Base-by-base conservation (phyloP, 2,888 invertebrate genomes). In the Dryadula phaetusa region DNA sequence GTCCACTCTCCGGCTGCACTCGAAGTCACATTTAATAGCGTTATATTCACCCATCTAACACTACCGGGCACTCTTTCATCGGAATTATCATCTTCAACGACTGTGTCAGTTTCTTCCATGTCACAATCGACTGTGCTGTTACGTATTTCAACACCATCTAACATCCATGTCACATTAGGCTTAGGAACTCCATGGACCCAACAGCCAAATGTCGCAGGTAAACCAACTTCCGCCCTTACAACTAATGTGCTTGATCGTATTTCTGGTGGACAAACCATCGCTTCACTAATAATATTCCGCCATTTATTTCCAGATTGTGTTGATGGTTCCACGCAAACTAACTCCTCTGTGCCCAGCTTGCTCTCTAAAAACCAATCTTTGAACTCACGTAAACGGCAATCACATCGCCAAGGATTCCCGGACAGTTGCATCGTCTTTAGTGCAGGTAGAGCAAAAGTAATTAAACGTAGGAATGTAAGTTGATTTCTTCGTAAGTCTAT, bases 321-420 rank as follows among this genome's bases (percentile, higher is more conserved):
- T 4, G 94, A 89, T 1, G 98, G 98, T 61, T 95, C 95, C 14
- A 94, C 94, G 79, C 97, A 97, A 60, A 94, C 93, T 74, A 97
- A 93, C 47, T 96, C 94, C 72, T 95, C 94, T 12, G 96, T 96
- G 70, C 96, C 95, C 62, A 98, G 92, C 77, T 96, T 97, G 77
- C 95, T 95, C 62, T 95, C 94, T 62, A 97, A 93, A 82, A 97
- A 95, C 97, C 98, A 98, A 75, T 95, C 95, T 68, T 97, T 95
- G 77, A 98, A 97, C 68, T 96, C 96, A 62, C 97, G 94, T 67
- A 98, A 87, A 72, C 96, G 95, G 85, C 98, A 98, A 84, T 98
- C 97, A 84, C 98, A 98, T 79, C 94, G 94, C 98, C 98, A 98
- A 5, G 96, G 97, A 85, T 98, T 98, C 34, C 96, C 96, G 72